These are phyloP conservation scores for Cistogaster globosa DNA, from an alignment of 2,888 invertebrate species.

Conservation along the genomic window DNA sequence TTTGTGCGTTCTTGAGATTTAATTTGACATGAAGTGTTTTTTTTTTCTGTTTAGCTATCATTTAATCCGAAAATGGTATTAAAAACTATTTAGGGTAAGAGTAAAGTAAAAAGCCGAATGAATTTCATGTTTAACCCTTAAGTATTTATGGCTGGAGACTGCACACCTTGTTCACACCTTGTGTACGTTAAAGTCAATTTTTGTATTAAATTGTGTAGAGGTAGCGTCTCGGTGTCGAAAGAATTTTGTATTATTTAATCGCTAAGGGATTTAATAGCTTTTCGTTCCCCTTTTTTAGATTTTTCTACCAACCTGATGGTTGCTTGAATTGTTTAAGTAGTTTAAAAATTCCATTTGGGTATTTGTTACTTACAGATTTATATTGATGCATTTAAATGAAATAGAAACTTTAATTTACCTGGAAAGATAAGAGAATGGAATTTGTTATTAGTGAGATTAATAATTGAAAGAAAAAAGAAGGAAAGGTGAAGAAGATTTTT, in stretches of 20 bases:
- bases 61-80: slow-evolving; percentile 34
- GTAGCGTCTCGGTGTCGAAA: background rate
- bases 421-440: slow-evolving; percentile 5
- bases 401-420: slow-evolving; percentile 38
- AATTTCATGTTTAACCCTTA: slow-evolving; percentile 41
- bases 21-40: slow-evolving; percentile 61
- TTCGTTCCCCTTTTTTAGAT: background rate
- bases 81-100: slow-evolving; percentile 15
- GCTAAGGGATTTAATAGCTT: slow-evolving; percentile 22
- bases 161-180: slow-evolving; percentile 68
- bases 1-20: slow-evolving; percentile 37
- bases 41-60: slow-evolving; percentile 6
- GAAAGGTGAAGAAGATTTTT: no score
- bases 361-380: slow-evolving; percentile 14
- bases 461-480: background rate
- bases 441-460: background rate
- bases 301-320: background rate
- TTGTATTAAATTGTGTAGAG: slow-evolving; percentile 22
- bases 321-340: background rate
- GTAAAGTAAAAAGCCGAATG: slow-evolving; percentile 9
- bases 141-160: slow-evolving; percentile 12
- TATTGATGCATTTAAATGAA: background rate
- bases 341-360: no score
- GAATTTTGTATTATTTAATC: slow-evolving; percentile 7
- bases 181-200: background rate